Evolutionary conservation across 2,888 invertebrate genomes (phyloP), one percentile per base, ranked within the genome.

Genomic region (Endomychus coccineus): DNA sequence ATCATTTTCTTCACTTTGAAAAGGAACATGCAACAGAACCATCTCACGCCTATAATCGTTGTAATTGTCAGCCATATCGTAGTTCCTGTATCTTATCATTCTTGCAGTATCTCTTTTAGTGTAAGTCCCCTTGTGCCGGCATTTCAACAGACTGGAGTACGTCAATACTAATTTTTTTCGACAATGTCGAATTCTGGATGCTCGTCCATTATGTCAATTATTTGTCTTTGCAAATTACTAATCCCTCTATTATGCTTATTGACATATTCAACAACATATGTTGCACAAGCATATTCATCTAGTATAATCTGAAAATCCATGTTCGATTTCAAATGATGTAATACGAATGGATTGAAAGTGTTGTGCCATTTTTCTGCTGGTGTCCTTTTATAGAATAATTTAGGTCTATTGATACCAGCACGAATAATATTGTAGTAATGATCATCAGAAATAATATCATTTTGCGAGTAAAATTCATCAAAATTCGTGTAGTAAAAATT

Each of bases 201-300:
- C 41, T 63, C 49, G 34, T 59, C 42, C 48, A 51, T 55, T 9
- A 29, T 31, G 40, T 58, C 37, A 32, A 58, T 50, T 16, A 64
- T 51, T 46, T 55, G 9, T 6, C 55, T 25, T 46, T 57, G 58
- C 17, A 66, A 48, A 44, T 62, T 47, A 44, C 61, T 60, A 15
- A 59, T 43, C 1, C 63, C 61, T 51, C 59, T 36, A 39, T 59
- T 55, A 5, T 47, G 37, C 43, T 67, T 66, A 47, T 63, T 66
- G 1, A 64, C 54, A 48, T 62, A 66, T 30, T 66, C 64, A 23
- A 58, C 60, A 10, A 68, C 59, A 39, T 64, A 66, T 2, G 49
- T 35, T 1, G 65, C 64, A 49, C 66, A 67, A 10, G 59, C 48
- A 51, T 64, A 64, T 43, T 64, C 62, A 6, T 67, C 66, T 14